These are phyloP conservation scores for Meliscaeva auricollis DNA, from an alignment of 2,888 invertebrate genomes.

Conservation along the genomic window DNA sequence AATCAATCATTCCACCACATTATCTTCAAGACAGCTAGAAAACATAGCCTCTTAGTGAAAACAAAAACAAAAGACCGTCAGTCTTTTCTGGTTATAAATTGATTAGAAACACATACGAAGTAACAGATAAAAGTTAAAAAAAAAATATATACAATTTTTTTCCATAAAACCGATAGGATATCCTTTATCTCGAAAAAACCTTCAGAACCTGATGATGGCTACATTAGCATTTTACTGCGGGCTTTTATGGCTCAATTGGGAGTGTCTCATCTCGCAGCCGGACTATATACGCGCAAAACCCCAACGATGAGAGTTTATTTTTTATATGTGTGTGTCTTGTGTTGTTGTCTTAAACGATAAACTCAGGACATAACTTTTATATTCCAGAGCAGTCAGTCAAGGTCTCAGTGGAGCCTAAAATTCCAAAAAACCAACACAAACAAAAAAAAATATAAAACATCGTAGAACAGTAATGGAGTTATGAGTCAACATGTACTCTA, in stretches of 20 bases:
- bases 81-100: conserved; percentile 33
- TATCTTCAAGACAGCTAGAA: conserved; percentile 9
- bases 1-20: conserved; percentile 46
- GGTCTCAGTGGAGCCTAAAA: conserved; percentile 50
- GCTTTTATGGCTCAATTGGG: conserved; percentile 58
- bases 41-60: too few species aligned
- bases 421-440: too few species aligned
- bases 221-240: conserved; percentile 57
- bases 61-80: conserved; percentile 14
- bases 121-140: conserved; percentile 31
- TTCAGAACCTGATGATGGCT: conserved; percentile 46
- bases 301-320: conserved; percentile 34
- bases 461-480: conserved; percentile 50
- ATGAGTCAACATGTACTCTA: conserved; percentile 59
- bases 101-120: conserved; percentile 23
- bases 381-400: conserved; percentile 32
- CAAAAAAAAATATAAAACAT: too few species aligned
- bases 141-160: too few species aligned
- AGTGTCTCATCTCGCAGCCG: conserved; percentile 24
- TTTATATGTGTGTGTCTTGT: too few species aligned
- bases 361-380: conserved; percentile 35
- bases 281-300: conserved; percentile 6
- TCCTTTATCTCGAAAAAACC: not conserved
- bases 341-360: conserved; percentile 39
- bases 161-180: conserved; percentile 55